Base-by-base conservation (phyloP, 2,113 vertebrate species). In the Nerophis lumbriciformis region DNA sequence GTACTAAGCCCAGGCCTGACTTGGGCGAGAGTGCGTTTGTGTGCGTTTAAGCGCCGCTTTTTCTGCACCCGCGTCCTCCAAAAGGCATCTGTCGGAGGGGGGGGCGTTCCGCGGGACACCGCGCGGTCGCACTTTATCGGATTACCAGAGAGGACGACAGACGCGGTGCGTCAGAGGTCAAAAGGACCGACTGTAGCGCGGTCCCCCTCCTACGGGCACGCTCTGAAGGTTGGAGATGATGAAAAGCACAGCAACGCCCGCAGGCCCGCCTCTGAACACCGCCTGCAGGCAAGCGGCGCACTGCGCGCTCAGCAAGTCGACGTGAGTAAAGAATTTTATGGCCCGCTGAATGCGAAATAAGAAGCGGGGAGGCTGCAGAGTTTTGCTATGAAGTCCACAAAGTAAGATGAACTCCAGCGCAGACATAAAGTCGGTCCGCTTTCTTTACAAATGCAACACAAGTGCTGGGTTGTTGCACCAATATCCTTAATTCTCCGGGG, bases 281-380 rank as follows among this genome's bases (percentile, higher is more conserved):
- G 83, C 84, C 84, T 75, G 16, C 53, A 76, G 85, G 83, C 75
- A 42, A 54, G 28, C 63, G 59, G 21, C 69, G 61, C 60, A 68
- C 74, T 84, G 83, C 81, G 59, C 60, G 62, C 73, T 86, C 85
- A 87, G 85, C 84, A 84, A 81, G 73, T 84, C 77, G 71, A 59
- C 64, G 4, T 4, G 59, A 77, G 81, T 59, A 63, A 59, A 77
- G 56, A 72, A 59, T 62, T 70, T 48, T 59, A 76, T 3, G 39
- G 65, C 53, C 51, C 53, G 53, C 36, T 16, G 59, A 50, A 51
- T 55, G 53, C 19, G 65, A 68, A 78, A 55, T 48, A 36, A 51
- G 21, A 51, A 61, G 48, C 52, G 5, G 49, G 15, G 48, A 53
- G 16, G 36, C 16, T 60, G 39, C 55, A 65, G 66, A 73, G 61